A percentile compares a stretch with the other conserved stretches of the same genome.
Evolutionary conservation across 2,888 invertebrate species (phyloP).

Genomic region (Ophioninae sp.): DNA sequence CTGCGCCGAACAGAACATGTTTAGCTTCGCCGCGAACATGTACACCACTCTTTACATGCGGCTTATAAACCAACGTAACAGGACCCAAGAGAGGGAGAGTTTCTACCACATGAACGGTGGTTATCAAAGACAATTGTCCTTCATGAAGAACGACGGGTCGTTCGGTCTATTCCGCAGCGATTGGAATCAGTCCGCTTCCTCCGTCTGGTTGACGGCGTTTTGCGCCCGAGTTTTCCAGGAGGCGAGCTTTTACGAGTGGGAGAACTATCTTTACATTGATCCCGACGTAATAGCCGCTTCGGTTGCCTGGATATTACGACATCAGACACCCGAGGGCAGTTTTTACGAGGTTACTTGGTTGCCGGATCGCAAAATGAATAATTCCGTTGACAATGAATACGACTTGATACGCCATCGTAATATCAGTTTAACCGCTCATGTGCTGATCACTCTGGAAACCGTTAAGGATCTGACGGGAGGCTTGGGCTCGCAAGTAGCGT

Average conservation of each 20-base stretch:
- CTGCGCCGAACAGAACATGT: conserved; percentile 97
- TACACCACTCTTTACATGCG: conserved; percentile 96
- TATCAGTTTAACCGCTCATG: conserved; percentile 96
- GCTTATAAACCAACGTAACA: conserved; percentile 92
- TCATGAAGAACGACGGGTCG: conserved; percentile 94
- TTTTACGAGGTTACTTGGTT: conserved; percentile 95
- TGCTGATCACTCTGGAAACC: conserved; percentile 92
- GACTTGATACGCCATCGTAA: conserved; percentile 86
- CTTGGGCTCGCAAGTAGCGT: conserved; percentile 88
- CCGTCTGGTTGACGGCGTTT: conserved; percentile 96
- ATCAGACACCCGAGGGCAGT: conserved; percentile 92
- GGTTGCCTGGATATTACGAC: conserved; percentile 92
- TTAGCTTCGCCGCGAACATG: conserved; percentile 97
- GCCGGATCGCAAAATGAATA: conserved; percentile 94
- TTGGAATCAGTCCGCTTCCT: conserved; percentile 94
- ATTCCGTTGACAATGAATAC: conserved; percentile 84
- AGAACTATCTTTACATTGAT: conserved; percentile 97
- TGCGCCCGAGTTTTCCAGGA: conserved; percentile 94
- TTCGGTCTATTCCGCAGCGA: conserved; percentile 95
- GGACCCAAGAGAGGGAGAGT: conserved; percentile 89
- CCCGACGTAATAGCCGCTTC: conserved; percentile 92
- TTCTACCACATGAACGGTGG: conserved; percentile 95
- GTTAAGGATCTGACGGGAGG: conserved; percentile 91
- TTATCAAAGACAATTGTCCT: conserved; percentile 95
- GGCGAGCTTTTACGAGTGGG: conserved; percentile 98